Base-by-base conservation (phyloP, 2,113 vertebrate species). In the Romanogobio albipinnatus region DNA sequence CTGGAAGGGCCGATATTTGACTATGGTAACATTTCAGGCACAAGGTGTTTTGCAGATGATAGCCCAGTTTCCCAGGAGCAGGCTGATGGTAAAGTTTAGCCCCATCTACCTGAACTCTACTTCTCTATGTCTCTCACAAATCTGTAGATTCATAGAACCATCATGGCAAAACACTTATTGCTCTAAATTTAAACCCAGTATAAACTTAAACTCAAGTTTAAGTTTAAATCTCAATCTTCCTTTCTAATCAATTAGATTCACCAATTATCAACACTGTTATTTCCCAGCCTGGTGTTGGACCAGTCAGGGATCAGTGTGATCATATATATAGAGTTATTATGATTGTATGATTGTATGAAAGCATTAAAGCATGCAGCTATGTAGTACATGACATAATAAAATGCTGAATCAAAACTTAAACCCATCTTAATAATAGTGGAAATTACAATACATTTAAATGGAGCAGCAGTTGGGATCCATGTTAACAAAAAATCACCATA, bases 1-100 rank as follows among this genome's bases (percentile, higher is more conserved):
- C 96, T 99, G 95, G 98, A 99, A 97, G 98, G 98, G 95, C 98
- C 98, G 93, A 99, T 99, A 96, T 99, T 99, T 96, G 98, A 99
- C 95, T 99, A 99, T 93, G 98, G 98, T 95, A 99, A 99, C 95
- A 98, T 99, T 96, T 97, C 97, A 94, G 98, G 97, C 96, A 99
- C 98, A 93, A 97, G 98, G 95, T 99, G 98, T 94, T 99, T 99
- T 97, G 97, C 97, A 94, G 98, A 99, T 95, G 98, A 98, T 95
- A 98, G 96, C 95, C 96, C 95, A 90, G 93, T 96, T 95, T 97
- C 97, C 96, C 96, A 96, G 95, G 98, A 99, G 95, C 95, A 97
- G 90, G 95, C 97, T 93, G 97, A 99, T 96, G 98, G 98, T 99
- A 99, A 99, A 94, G 92, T 95, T 96, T 95, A 96, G 93, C 92